These are phyloP conservation scores for Dendroctonus valens DNA, from an alignment of 1,140 invertebrate species.

Conservation along the genomic window DNA sequence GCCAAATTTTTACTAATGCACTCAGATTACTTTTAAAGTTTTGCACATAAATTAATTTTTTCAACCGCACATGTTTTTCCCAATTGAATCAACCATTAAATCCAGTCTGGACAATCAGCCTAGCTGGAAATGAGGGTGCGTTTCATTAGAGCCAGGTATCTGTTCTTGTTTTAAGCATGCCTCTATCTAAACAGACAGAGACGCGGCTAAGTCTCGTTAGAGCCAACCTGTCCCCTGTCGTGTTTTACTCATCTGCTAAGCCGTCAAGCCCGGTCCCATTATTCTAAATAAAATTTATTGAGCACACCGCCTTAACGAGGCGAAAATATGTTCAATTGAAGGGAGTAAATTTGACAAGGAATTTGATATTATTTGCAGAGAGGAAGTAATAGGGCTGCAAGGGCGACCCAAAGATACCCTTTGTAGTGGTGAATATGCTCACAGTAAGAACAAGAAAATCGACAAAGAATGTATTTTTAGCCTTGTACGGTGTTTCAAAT, in stretches of 20 bases:
- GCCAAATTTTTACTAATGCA: too few species aligned
- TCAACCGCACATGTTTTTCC: too few species aligned
- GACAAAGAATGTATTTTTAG: too few species aligned
- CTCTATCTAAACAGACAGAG: slow-evolving; percentile 53
- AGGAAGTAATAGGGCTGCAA: background rate
- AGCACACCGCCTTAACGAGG: slow-evolving; percentile 31
- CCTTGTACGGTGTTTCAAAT: too few species aligned
- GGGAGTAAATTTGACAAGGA: slow-evolving; percentile 20
- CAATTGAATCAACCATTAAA: too few species aligned
- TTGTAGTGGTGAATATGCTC: too few species aligned
- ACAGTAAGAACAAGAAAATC: too few species aligned
- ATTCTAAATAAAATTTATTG: slow-evolving; percentile 31
- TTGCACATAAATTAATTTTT: too few species aligned
- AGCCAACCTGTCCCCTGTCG: slow-evolving; percentile 19
- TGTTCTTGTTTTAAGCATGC: slow-evolving; percentile 53
- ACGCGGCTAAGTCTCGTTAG: slow-evolving; percentile 41
- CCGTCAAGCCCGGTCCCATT: slow-evolving; percentile 22
- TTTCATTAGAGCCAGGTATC: slow-evolving; percentile 50
- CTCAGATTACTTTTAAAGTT: too few species aligned
- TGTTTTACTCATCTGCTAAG: slow-evolving; percentile 10
- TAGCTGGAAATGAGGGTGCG: slow-evolving; percentile 29
- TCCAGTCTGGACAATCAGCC: background rate
- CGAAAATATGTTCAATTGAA: slow-evolving; percentile 24
- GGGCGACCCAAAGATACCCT: background rate
- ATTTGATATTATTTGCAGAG: slow-evolving; percentile 20